A percentile compares a stretch with the other conserved stretches of the same genome.
These are phyloP conservation scores for Ceratosolen solmsi DNA, from an alignment of 1,140 invertebrate species.

Conservation along the genomic window DNA sequence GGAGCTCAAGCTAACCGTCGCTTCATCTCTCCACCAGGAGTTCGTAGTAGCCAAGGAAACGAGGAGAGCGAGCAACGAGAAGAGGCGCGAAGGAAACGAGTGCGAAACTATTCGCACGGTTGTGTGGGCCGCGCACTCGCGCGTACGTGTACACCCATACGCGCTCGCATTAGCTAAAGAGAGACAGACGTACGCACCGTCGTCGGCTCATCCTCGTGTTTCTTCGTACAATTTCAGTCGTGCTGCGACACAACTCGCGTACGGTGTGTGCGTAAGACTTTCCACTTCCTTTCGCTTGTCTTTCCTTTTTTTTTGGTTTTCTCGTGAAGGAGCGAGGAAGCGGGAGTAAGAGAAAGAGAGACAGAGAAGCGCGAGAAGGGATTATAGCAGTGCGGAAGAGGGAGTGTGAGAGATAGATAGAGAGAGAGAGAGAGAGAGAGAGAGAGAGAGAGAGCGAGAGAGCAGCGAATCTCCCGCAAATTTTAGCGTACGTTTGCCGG, in stretches of 20 bases:
- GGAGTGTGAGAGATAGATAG: not conserved
- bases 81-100: not conserved
- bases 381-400: not conserved
- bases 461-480: constrained; percentile 5
- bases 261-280: not conserved
- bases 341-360: not conserved
- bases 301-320: not conserved
- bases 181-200: constrained; percentile 3
- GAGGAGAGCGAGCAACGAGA: not conserved
- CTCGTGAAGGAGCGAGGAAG: not conserved
- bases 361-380: not conserved
- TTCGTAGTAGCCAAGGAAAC: constrained; percentile 4
- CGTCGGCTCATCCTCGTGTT: constrained; percentile 30
- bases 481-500: not conserved
- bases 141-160: not conserved
- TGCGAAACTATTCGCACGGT: not conserved
- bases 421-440: constrained; percentile 5
- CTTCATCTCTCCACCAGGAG: not conserved
- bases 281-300: not conserved
- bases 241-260: constrained; percentile 17
- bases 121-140: not conserved
- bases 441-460: not conserved
- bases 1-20: not conserved
- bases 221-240: constrained; percentile 34
- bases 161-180: not conserved